Percentiles rank a stretch among this genome's conserved stretches.
Conservation (phyloP, 2,888 invertebrate species). For the Leucozona laternaria region DNA sequence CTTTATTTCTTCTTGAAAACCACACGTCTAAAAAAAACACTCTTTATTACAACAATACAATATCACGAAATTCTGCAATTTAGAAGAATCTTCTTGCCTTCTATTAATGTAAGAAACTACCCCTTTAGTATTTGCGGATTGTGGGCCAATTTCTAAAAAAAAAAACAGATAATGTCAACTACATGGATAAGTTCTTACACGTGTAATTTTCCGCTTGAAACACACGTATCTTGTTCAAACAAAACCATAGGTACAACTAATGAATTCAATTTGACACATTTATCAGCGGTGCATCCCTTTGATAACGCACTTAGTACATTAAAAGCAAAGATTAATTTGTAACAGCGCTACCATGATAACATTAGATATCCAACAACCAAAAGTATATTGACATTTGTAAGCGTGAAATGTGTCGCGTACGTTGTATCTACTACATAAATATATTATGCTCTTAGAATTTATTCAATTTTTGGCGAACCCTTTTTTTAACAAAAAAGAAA, state of each 20-base stretch:
- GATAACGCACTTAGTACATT: conserved; percentile 54
- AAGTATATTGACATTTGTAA: conserved; percentile 63
- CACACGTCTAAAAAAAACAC: no score
- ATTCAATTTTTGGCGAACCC: conserved; percentile 46
- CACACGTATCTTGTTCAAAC: conserved; percentile 31
- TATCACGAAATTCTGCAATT: no score
- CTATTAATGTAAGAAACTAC: no score
- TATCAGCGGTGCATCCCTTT: conserved; percentile 25
- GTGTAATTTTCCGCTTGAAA: conserved; percentile 17
- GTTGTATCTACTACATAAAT: conserved; percentile 9
- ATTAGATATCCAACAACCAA: conserved; percentile 37
- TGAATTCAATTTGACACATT: conserved; percentile 42
- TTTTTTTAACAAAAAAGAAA: conserved; percentile 42
- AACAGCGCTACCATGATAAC: conserved; percentile 47
- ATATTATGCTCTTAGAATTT: background rate
- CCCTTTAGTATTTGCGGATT: no score
- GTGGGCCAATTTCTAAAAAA: background rate
- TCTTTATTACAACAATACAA: no score
- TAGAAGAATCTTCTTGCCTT: no score
- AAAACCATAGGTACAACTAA: conserved; percentile 20
- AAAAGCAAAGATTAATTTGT: conserved; percentile 52
- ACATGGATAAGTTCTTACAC: background rate
- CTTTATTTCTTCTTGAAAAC: no score
- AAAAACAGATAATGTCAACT: background rate
- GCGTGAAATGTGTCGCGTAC: conserved; percentile 65